These are phyloP conservation scores for Aurelia aurita DNA, from an alignment of 30 jellyfish, hydroid and myxozoan species.

Conservation along the genomic window DNA sequence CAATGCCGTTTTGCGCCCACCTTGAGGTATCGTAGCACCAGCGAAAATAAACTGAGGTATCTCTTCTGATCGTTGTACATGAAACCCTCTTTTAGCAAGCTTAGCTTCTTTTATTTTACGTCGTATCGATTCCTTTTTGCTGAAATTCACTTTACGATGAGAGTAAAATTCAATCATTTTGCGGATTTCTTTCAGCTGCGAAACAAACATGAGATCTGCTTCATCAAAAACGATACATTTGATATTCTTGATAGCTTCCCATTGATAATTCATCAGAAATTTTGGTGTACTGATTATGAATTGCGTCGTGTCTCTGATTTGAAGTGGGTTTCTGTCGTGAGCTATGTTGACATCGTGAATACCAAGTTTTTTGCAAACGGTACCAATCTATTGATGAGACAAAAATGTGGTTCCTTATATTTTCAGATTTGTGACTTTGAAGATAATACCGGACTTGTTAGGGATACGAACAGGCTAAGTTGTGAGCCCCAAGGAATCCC, in stretches of 20 bases:
- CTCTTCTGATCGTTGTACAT: not conserved
- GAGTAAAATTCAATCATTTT: slow-evolving; percentile 53
- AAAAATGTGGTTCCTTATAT: no score
- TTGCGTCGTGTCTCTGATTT: slow-evolving; percentile 45
- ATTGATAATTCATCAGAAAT: slow-evolving; percentile 68
- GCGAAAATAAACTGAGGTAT: slow-evolving; percentile 83
- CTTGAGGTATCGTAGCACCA: slow-evolving; percentile 94
- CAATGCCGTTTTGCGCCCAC: slow-evolving; percentile 70
- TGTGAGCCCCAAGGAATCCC: no score
- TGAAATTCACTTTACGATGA: slow-evolving; percentile 49
- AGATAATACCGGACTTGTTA: no score
- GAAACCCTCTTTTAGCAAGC: not conserved
- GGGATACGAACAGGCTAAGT: no score
- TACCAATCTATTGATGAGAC: slow-evolving; percentile 57
- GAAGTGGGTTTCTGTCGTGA: slow-evolving; percentile 47
- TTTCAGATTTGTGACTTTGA: no score
- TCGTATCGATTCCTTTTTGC: slow-evolving; percentile 37
- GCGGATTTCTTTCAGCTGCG: slow-evolving; percentile 41
- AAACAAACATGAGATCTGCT: slow-evolving; percentile 77
- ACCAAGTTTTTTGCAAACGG: slow-evolving; percentile 62
- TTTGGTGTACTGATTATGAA: slow-evolving; percentile 65
- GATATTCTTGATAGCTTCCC: slow-evolving; percentile 56
- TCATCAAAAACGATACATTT: slow-evolving; percentile 82
- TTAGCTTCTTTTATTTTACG: slow-evolving; percentile 41
- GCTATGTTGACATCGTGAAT: slow-evolving; percentile 47